These are phyloP conservation scores for Falco naumanni DNA, from an alignment of 2,797 vertebrate genomes.

Conservation along the genomic window DNA sequence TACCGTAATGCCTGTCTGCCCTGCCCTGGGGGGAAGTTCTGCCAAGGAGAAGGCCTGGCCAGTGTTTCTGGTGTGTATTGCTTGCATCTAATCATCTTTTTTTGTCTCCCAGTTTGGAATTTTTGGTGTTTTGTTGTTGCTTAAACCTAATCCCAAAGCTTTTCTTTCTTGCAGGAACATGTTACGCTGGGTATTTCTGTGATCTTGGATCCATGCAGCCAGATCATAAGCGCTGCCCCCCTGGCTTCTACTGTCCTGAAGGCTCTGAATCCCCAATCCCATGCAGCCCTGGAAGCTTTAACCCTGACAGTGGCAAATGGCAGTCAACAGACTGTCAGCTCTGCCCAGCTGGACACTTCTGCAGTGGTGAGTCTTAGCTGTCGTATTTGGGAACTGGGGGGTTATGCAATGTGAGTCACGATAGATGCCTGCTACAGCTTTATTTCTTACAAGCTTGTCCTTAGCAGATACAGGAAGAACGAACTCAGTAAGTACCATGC, in stretches of 20 bases:
- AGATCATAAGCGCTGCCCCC: constrained; percentile 78
- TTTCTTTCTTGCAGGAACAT: constrained; percentile 74
- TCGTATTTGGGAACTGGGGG: neutral
- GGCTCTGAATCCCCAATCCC: constrained; percentile 77
- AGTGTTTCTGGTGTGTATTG: constrained; percentile 46
- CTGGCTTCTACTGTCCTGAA: constrained; percentile 85
- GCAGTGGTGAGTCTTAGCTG: constrained; percentile 57
- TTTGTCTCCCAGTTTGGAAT: no score
- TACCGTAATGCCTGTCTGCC: constrained; percentile 78
- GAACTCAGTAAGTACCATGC: neutral
- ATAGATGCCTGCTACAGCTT: neutral
- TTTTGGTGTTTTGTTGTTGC: neutral
- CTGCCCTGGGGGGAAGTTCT: constrained; percentile 82
- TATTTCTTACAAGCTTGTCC: neutral
- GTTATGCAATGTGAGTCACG: neutral
- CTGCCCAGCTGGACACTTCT: constrained; percentile 83
- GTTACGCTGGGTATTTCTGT: constrained; percentile 85
- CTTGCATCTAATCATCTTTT: fast-evolving
- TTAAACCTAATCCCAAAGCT: neutral
- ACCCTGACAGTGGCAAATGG: constrained; percentile 73
- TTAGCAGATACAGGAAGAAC: neutral
- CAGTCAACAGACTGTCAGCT: constrained; percentile 79
- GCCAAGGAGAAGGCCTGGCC: constrained; percentile 59
- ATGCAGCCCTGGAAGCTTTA: constrained; percentile 85
- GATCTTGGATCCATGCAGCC: constrained; percentile 79